Evolutionary conservation across 1,140 invertebrate genomes (phyloP), one percentile per base, ranked within the genome.

Genomic region (Coboldia fuscipes): DNA sequence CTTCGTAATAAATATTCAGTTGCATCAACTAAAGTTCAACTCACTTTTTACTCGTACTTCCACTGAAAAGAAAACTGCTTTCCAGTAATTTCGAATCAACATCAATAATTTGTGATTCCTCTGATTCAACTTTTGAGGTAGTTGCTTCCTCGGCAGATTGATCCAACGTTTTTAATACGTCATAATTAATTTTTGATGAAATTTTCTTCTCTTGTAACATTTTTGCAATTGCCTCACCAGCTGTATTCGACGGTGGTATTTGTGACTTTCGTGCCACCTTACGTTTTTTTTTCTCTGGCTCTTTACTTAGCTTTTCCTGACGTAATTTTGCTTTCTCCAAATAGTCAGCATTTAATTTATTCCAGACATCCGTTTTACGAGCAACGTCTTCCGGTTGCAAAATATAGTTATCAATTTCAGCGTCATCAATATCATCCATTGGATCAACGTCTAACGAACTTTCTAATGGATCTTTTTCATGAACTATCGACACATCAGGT

Each of bases 111-210:
- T 19, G 16, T 10, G 10, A 12, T 4, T 18, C 6, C 4, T 31
- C 19, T 19, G n/a, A 13, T 4, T 19, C 30, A 31, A 19, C 10
- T 31, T 31, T 19, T 19, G 10, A 13, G 10, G 9, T n/a, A 19
- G 19, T 13, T 31, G n/a, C 30, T 31, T 31, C 19, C 10, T 31
- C 30, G 2, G 30, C 21, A 13, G 28, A 9, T 14, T 29, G n/a
- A 6, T 14, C 8, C 41, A 90, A 57, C 47, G 72, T 82, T 46
- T 85, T 88, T 10, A 97, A 58, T 14, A 97, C 90, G 44, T 97
- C 90, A 49, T 97, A 97, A 57, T 97, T 94, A 21, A 97, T 94
- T 67, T 97, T 97, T 4, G 70, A 75, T 1, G 90, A 96, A 37
- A 97, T 79, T 50, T 84, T 85, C 54, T 92, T 94, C 45, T 93